Percentiles rank a stretch among this genome's conserved stretches.
Evolutionary conservation across 2,888 invertebrate genomes (phyloP).

Genomic region (Drosophila paramelanica): DNA sequence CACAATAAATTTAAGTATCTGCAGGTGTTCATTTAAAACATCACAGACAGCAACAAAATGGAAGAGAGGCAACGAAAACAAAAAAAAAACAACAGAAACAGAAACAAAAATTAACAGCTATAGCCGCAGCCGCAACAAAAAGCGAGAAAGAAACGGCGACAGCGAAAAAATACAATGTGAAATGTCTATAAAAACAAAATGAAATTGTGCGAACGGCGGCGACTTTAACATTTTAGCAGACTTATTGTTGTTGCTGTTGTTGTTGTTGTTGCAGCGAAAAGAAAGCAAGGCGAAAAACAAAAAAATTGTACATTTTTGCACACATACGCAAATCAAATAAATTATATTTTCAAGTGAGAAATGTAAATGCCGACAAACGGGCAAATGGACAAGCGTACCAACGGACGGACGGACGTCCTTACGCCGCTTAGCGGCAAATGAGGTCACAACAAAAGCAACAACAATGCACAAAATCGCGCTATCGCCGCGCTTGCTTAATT

Average conservation of each 20-base stretch:
- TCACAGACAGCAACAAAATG: conserved; percentile 69
- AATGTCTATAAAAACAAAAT: conserved; percentile 67
- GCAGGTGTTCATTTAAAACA: conserved; percentile 85
- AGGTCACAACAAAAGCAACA: conserved; percentile 49
- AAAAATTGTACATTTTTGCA: conserved; percentile 57
- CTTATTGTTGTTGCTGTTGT: conserved; percentile 55
- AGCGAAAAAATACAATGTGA: conserved; percentile 54
- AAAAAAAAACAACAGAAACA: conserved; percentile 73
- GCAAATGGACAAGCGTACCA: conserved; percentile 7
- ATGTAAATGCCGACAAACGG: conserved; percentile 29
- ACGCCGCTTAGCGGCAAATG: conserved; percentile 45
- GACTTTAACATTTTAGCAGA: conserved; percentile 46
- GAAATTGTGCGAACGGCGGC: conserved; percentile 51
- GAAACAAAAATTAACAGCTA: conserved; percentile 76
- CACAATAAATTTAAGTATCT: conserved; percentile 85
- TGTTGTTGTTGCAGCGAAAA: conserved; percentile 20
- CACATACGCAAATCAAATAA: conserved; percentile 39
- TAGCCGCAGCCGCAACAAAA: conserved; percentile 37
- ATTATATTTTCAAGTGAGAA: conserved; percentile 59
- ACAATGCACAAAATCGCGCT: conserved; percentile 29
- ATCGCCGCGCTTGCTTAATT: conserved; percentile 36
- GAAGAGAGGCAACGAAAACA: conserved; percentile 39
- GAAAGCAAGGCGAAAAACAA: conserved; percentile 38
- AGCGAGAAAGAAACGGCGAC: conserved; percentile 40
- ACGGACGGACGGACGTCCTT: conserved; percentile 46